A percentile compares a stretch with the other conserved stretches of the same genome.
Evolutionary conservation across 2,888 invertebrate species (phyloP).

Genomic region (Asteroscopus sphinx): DNA sequence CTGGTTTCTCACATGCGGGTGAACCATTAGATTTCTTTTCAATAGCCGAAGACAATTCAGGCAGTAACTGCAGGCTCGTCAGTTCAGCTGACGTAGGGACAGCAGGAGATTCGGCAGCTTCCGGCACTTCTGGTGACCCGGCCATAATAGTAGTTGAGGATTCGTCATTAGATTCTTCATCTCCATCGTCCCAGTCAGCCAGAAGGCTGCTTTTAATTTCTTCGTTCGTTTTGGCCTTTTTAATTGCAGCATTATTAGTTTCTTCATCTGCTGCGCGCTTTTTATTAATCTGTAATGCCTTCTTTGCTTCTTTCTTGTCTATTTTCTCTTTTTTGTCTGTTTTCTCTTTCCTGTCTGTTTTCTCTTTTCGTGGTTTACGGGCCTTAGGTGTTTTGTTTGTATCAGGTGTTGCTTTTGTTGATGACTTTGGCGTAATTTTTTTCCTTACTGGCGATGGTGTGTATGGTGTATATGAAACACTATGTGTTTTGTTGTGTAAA

Average conservation of each 20-base stretch:
- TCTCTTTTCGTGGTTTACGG: conserved; percentile 77
- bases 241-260: conserved; percentile 70
- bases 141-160: conserved; percentile 70
- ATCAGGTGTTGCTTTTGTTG: conserved; percentile 58
- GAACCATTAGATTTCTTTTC: conserved; percentile 71
- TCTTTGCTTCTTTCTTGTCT: conserved; percentile 76
- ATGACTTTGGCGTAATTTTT: conserved; percentile 69
- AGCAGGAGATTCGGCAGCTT: conserved; percentile 78
- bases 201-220: conserved; percentile 92
- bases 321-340: conserved; percentile 75
- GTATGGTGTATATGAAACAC: conserved; percentile 85
- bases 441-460: conserved; percentile 82
- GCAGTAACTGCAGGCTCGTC: conserved; percentile 68
- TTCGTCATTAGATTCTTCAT: conserved; percentile 81
- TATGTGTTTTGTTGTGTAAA: conserved; percentile 93
- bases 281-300: conserved; percentile 70
- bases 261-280: conserved; percentile 82
- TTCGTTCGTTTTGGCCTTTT: conserved; percentile 89
- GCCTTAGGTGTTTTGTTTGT: conserved; percentile 72
- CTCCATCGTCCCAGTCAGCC: conserved; percentile 94
- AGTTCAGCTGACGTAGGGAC: conserved; percentile 80
- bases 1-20: conserved; percentile 75
- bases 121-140: conserved; percentile 77
- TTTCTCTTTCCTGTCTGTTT: conserved; percentile 77
- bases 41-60: conserved; percentile 62